Evolutionary conservation across 2,797 vertebrate genomes (phyloP), one percentile per base, ranked within the genome.

Genomic region (Spinus pinus): DNA sequence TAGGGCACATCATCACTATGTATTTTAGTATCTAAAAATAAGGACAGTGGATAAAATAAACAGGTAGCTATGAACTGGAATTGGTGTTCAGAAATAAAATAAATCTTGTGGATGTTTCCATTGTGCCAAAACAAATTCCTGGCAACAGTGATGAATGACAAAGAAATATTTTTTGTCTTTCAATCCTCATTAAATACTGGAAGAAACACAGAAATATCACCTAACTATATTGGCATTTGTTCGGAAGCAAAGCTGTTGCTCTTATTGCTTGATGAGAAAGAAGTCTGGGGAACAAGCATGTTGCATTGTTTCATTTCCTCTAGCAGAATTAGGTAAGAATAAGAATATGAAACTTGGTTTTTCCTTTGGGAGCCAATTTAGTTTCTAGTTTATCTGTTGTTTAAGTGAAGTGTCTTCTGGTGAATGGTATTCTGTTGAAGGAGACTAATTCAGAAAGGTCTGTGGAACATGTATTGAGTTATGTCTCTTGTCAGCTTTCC

Each of bases 71-170:
- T 83, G 49, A 78, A 51, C 41, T 90, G 57, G 31, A 67, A 83
- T 44, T 71, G 12, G 7, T 86, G 8, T 79, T 85, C 67, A 71
- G 88, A 78, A 93, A 69, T 50, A 84, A 94, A 81, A 51, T 58
- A 81, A 90, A 65, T 71, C 39, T 41, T 82, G 53, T 61, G 69
- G 46, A 21, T 81, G 42, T 83, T 91, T 94, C 75, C 14, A 6
- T 75, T 86, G 31, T 93, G 65, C 81, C 81, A 94, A 95, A 88
- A 84, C 5, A 96, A 96, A 91, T 71, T 85, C 46, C 73, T 78
- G 87, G 61, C 47, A 86, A 78, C n/a, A 21, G n/a, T 64, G 82
- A 60, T 64, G 80, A 60, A 77, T 57, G 46, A 66, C 41, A 53
- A 66, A 75, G 58, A 88, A 82, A n/a, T 87, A 73, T 70, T 89